phyloP scores from a whole-genome alignment of 2,888 invertebrate genomes.

The Euproctis similis region DNA sequence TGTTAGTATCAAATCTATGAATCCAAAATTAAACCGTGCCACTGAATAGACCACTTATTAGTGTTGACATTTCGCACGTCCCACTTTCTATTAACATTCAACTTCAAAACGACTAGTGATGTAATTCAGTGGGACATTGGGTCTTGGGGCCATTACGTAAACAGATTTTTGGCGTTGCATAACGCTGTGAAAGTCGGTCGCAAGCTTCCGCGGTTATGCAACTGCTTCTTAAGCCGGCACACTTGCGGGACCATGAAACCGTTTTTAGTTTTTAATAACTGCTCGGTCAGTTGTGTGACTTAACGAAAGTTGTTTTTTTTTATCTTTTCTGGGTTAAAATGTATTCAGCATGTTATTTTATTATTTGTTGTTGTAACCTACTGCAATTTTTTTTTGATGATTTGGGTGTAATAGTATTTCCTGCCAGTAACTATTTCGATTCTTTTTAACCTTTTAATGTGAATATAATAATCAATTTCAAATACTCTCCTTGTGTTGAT shows the following conservation, averaged over 20 bases:
- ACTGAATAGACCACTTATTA: constrained; percentile 30
- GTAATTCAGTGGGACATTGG: constrained; percentile 69
- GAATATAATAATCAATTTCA: too few species aligned
- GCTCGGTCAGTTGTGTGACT: constrained; percentile 18
- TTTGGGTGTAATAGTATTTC: too few species aligned
- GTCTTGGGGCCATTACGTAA: constrained; percentile 63
- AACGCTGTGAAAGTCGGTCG: constrained; percentile 69
- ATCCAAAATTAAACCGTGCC: constrained; percentile 20
- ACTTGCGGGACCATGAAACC: constrained; percentile 44
- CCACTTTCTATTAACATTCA: constrained; percentile 66
- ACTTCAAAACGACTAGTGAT: constrained; percentile 56
- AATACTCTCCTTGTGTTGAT: too few species aligned
- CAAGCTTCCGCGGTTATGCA: constrained; percentile 61
- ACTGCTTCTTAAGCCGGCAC: constrained; percentile 46
- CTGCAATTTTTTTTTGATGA: too few species aligned
- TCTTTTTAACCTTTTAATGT: too few species aligned
- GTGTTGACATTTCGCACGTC: constrained; percentile 59
- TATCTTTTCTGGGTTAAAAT: constrained; percentile 21
- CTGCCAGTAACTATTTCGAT: too few species aligned
- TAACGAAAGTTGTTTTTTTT: constrained; percentile 13
- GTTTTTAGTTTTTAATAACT: constrained; percentile 23
- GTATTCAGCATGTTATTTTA: too few species aligned
- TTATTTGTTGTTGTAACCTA: too few species aligned
- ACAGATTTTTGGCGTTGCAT: constrained; percentile 50
- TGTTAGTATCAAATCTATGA: constrained; percentile 3